These are phyloP conservation scores for Argopecten irradians DNA, from an alignment of 1,140 invertebrate genomes.

Conservation along the genomic window DNA sequence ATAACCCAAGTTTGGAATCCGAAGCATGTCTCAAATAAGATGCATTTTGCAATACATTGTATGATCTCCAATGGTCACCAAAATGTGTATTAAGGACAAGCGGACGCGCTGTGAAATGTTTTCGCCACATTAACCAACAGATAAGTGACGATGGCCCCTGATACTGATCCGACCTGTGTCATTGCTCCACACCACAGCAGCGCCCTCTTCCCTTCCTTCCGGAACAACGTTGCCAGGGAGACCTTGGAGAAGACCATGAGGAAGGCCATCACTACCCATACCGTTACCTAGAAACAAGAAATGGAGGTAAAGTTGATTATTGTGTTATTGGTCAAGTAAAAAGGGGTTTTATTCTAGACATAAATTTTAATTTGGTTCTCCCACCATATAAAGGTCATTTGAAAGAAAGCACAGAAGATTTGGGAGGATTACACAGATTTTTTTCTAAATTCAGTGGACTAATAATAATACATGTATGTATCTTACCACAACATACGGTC, in stretches of 20 bases:
- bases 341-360: neutral
- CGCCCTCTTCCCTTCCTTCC: constrained; percentile 77
- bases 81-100: neutral
- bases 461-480: no score
- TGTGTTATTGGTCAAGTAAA: no score
- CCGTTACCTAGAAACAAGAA: constrained; percentile 82
- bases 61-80: no score
- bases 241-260: constrained; percentile 89
- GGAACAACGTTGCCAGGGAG: constrained; percentile 86
- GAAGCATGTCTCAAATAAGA: no score
- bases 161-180: constrained; percentile 87
- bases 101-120: constrained; percentile 78
- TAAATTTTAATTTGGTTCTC: neutral
- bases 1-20: no score
- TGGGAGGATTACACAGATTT: no score
- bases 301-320: no score
- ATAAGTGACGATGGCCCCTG: constrained; percentile 87
- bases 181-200: constrained; percentile 86
- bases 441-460: no score
- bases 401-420: no score
- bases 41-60: no score
- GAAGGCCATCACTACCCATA: constrained; percentile 84
- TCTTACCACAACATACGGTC: constrained; percentile 85
- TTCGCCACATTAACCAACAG: constrained; percentile 84
- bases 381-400: no score